Evolutionary conservation across 2,113 vertebrate species (phyloP).

Genomic region (Echinops telfairi): DNA sequence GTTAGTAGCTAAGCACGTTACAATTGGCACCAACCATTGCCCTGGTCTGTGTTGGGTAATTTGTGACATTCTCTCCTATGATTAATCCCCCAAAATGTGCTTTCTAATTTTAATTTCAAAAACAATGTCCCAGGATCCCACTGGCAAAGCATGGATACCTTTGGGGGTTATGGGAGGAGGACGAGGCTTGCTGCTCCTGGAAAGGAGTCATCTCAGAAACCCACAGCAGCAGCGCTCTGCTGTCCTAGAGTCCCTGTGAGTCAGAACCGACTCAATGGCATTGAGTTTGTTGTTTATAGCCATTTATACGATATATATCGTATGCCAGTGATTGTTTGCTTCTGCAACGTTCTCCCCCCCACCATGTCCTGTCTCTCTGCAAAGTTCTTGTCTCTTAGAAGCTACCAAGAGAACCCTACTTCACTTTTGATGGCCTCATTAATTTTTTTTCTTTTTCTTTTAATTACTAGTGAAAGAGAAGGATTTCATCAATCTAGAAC

Average conservation of each 20-base stretch:
- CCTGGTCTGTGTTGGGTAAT: not conserved
- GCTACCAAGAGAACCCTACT: not conserved
- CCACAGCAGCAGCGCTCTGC: too few relatives aligned
- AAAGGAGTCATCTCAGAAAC: too few relatives aligned
- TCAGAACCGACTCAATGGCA: too few relatives aligned
- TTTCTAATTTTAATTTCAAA: not conserved
- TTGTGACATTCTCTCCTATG: not conserved
- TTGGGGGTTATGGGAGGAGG: not conserved
- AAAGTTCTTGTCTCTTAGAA: not conserved
- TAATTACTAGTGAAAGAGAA: not conserved
- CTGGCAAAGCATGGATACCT: not conserved
- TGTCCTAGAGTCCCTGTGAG: too few relatives aligned
- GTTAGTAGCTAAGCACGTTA: not conserved
- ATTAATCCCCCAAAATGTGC: not conserved
- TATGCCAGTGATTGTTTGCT: too few relatives aligned
- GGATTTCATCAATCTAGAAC: too few relatives aligned
- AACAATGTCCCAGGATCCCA: not conserved
- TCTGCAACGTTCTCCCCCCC: not conserved
- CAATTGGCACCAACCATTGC: not conserved
- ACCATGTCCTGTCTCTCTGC: too few relatives aligned
- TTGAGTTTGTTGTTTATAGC: too few relatives aligned
- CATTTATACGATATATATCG: too few relatives aligned
- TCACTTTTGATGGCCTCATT: not conserved
- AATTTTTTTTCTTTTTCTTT: too few relatives aligned
- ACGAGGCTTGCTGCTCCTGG: too few relatives aligned